These are phyloP conservation scores for Calameuta idolon DNA, from an alignment of 2,888 invertebrate genomes.

Conservation along the genomic window DNA sequence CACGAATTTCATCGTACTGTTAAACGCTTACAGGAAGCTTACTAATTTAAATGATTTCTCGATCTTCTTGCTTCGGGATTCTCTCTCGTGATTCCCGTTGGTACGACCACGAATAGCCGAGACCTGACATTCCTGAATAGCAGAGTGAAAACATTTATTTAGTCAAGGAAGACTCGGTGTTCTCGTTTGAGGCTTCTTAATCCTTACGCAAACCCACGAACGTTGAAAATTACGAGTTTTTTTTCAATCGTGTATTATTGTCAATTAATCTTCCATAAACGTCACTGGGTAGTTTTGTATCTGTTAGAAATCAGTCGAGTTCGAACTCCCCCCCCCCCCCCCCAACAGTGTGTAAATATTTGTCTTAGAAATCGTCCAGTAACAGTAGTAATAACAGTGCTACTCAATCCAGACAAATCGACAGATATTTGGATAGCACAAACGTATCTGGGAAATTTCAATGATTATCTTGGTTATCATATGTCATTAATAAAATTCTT, in stretches of 20 bases:
- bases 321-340: not conserved
- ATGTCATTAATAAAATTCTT: not conserved
- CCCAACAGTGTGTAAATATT: not conserved
- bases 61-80: not conserved
- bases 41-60: not conserved
- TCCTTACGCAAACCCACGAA: not conserved
- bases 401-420: not conserved
- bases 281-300: not conserved
- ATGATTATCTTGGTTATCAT: not conserved
- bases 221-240: not conserved
- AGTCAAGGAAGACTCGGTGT: not conserved
- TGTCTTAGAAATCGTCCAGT: not conserved
- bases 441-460: not conserved
- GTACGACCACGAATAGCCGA: not conserved
- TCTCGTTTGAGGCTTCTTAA: not conserved
- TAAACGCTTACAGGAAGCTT: not conserved
- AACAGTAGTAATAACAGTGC: not conserved
- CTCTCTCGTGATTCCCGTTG: not conserved
- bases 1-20: not conserved
- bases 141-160: not conserved
- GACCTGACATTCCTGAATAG: not conserved
- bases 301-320: not conserved
- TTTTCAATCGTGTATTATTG: not conserved
- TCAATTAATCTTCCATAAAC: not conserved
- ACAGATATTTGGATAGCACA: not conserved